These are phyloP conservation scores for Podarcis cretensis DNA, from an alignment of 2,113 vertebrate genomes.

Conservation along the genomic window DNA sequence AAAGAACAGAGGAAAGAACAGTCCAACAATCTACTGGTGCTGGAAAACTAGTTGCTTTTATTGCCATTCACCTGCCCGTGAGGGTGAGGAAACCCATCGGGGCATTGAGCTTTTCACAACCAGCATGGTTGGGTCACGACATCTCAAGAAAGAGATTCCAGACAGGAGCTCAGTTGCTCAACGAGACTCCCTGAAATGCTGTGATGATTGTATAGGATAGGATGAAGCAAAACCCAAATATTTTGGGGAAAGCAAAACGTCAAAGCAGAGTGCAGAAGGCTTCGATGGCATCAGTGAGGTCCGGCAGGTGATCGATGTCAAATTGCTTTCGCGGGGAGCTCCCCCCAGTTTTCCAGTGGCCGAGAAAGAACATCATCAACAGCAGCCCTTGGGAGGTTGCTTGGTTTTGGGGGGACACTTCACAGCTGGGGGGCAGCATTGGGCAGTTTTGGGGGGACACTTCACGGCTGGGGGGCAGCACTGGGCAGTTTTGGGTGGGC, in stretches of 20 bases:
- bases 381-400: neutral
- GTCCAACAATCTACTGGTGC: rapidly evolving
- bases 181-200: neutral
- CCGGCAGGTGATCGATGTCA: rapidly evolving
- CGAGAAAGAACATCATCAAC: too few relatives aligned
- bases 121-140: neutral
- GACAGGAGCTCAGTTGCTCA: neutral
- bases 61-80: neutral
- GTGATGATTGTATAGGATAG: too few relatives aligned
- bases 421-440: neutral
- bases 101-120: neutral
- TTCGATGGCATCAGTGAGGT: neutral
- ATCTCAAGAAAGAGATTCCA: neutral
- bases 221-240: rapidly evolving
- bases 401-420: neutral
- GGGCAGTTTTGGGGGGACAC: neutral
- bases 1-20: neutral
- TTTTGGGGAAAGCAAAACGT: neutral
- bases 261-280: neutral
- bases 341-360: neutral
- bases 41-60: neutral
- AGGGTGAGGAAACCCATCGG: neutral
- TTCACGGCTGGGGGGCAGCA: neutral
- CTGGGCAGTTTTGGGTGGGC: neutral
- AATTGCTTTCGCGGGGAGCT: neutral